phyloP scores from a whole-genome alignment of 2,113 vertebrate species.

The Semicossyphus pulcher region DNA sequence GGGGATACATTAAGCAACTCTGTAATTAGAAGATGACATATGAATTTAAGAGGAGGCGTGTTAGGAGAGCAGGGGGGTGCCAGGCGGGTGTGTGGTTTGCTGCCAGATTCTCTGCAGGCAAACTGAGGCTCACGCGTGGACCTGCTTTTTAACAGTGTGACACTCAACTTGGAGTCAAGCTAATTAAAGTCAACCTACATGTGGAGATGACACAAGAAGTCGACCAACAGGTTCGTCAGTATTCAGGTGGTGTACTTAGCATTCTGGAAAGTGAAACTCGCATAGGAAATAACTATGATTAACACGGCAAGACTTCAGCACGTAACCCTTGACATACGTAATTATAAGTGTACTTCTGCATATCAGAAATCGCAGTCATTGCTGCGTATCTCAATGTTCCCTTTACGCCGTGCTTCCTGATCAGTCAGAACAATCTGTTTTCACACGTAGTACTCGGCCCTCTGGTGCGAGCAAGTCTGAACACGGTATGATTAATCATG shows the following conservation, averaged over 20 bases:
- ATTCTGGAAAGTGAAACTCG: conserved; percentile 36
- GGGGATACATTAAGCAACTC: conserved; percentile 59
- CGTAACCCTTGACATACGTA: neutral
- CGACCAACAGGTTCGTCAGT: conserved; percentile 45
- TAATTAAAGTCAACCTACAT: conserved; percentile 29
- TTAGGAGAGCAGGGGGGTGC: conserved; percentile 10
- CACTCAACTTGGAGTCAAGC: conserved; percentile 19
- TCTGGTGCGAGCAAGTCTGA: conserved; percentile 60
- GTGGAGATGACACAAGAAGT: conserved; percentile 5
- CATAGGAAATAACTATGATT: neutral
- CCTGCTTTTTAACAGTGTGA: conserved; percentile 7
- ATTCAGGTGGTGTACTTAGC: neutral
- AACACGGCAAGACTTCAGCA: neutral
- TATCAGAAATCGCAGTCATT: neutral
- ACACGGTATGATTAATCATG: conserved; percentile 60
- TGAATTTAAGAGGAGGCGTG: conserved; percentile 40
- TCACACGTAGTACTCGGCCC: conserved; percentile 36
- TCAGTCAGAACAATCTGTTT: conserved; percentile 44
- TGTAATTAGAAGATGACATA: conserved; percentile 77
- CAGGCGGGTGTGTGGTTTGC: conserved; percentile 6
- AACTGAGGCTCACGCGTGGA: neutral
- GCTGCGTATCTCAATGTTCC: neutral
- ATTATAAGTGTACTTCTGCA: neutral
- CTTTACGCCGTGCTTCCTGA: neutral
- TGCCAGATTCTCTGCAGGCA: conserved; percentile 23